phyloP scores from a whole-genome alignment of 2,888 invertebrate species.

The Lagria hirta region DNA sequence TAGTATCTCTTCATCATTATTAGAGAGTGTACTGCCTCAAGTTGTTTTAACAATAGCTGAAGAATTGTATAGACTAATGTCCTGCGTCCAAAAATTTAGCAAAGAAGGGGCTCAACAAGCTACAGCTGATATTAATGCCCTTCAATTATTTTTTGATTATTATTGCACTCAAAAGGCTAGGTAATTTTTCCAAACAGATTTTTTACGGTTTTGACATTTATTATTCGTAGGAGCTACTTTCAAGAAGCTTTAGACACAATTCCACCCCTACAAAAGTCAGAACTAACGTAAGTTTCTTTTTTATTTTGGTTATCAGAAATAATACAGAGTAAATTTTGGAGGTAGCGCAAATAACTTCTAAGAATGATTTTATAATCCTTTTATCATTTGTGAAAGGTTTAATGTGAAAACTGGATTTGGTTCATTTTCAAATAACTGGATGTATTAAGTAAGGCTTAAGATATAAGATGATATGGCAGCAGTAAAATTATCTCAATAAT shows the following conservation, averaged over 20 bases:
- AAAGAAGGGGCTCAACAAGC: constrained; percentile 76
- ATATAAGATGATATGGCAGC: too few species aligned
- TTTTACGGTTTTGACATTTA: constrained; percentile 3
- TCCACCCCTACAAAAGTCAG: constrained; percentile 65
- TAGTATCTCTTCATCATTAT: constrained; percentile 74
- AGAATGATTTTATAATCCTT: not conserved
- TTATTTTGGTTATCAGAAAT: constrained; percentile 3
- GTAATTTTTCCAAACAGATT: constrained; percentile 49
- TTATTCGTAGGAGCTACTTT: constrained; percentile 67
- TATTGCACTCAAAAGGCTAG: constrained; percentile 68
- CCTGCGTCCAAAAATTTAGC: constrained; percentile 72
- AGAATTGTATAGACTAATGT: constrained; percentile 85
- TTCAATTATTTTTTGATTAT: constrained; percentile 65
- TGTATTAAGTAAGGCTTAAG: too few species aligned
- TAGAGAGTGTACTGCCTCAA: constrained; percentile 70
- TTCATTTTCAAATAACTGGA: too few species aligned
- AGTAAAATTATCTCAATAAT: too few species aligned
- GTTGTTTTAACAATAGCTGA: constrained; percentile 92
- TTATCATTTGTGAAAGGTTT: too few species aligned
- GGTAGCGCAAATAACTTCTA: not conserved
- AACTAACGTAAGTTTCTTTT: constrained; percentile 37
- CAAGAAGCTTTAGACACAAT: constrained; percentile 79
- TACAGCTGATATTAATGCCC: constrained; percentile 70
- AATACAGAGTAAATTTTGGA: not conserved
- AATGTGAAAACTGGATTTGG: too few species aligned